phyloP scores from a whole-genome alignment of 2,113 vertebrate species.

The Riparia riparia region DNA sequence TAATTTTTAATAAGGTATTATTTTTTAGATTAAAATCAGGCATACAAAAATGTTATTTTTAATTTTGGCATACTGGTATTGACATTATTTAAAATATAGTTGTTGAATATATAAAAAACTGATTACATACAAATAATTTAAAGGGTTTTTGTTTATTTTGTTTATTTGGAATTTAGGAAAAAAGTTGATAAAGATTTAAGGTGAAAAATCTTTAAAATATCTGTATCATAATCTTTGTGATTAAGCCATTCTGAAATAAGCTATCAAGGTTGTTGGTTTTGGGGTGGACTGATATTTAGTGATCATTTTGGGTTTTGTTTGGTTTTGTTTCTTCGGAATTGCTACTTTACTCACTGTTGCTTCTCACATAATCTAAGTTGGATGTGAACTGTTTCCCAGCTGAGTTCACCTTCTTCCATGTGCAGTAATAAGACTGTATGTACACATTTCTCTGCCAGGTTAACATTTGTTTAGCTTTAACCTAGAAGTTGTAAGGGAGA shows the following conservation, averaged over 20 bases:
- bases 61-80: background rate
- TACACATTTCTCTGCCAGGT: background rate
- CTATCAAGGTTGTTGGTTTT: background rate
- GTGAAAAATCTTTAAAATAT: background rate
- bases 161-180: background rate
- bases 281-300: background rate
- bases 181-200: background rate
- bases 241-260: background rate
- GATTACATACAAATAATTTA: background rate
- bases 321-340: background rate
- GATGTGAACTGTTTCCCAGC: constrained; percentile 49
- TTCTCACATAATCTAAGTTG: constrained; percentile 34
- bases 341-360: constrained; percentile 22
- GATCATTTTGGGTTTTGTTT: background rate
- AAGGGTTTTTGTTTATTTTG: background rate
- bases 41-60: constrained; percentile 1
- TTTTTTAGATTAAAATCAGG: background rate
- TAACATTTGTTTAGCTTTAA: background rate
- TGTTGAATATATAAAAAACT: background rate
- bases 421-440: background rate
- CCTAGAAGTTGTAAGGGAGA: background rate
- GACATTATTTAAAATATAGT: background rate
- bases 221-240: background rate
- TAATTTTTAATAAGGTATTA: constrained; percentile 32
- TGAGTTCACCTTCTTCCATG: constrained; percentile 55